These are phyloP conservation scores for Cinclus mexicanus DNA, from an alignment of 2,113 vertebrate genomes.

Conservation along the genomic window DNA sequence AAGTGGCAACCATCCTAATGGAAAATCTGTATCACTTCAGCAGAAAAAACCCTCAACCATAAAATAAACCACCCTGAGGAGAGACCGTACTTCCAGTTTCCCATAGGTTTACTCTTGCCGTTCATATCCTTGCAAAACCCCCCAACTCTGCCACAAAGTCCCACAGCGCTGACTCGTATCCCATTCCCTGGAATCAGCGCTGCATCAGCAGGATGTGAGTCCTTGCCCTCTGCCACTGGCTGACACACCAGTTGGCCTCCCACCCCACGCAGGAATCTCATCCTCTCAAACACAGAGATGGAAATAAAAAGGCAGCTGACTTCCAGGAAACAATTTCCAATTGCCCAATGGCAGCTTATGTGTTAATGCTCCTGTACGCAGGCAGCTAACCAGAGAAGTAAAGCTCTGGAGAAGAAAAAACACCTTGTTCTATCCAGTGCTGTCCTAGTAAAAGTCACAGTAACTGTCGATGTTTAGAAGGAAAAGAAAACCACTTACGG, in stretches of 20 bases:
- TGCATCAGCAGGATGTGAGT: background rate
- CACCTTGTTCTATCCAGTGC: background rate
- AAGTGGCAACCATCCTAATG: background rate
- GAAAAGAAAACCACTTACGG: slow-evolving; percentile 79
- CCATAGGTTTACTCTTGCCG: background rate
- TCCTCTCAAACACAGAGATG: background rate
- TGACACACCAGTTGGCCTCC: background rate
- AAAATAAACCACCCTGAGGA: background rate
- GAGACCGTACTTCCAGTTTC: background rate
- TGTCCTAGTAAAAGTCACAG: background rate
- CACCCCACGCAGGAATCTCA: background rate
- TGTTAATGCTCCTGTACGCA: background rate
- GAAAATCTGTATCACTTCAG: background rate
- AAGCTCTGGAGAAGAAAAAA: background rate
- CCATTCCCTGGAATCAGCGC: background rate
- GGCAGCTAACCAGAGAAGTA: background rate
- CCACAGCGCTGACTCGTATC: accelerated
- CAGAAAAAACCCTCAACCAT: background rate
- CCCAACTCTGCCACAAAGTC: background rate
- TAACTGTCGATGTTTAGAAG: background rate
- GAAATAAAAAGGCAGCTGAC: slow-evolving; percentile 53
- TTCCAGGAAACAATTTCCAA: background rate
- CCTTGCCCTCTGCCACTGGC: background rate
- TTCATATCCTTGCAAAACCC: background rate
- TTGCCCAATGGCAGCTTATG: background rate